A percentile compares a stretch with the other conserved stretches of the same genome.
Conservation (phyloP, 2,113 vertebrate genomes). For the Centropus unirufus region DNA sequence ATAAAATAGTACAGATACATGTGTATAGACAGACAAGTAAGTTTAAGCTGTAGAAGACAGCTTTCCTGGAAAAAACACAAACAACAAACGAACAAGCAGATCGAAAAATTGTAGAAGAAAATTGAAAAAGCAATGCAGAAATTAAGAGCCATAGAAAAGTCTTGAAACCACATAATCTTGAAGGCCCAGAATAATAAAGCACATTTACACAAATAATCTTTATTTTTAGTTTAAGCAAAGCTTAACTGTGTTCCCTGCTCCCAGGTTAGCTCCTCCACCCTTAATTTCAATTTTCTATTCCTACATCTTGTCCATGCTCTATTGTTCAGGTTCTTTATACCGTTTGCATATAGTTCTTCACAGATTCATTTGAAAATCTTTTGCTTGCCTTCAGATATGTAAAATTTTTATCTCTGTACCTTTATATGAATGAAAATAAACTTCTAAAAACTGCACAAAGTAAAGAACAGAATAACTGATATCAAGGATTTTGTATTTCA, state of each 20-base stretch:
- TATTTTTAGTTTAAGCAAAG: not conserved
- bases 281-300: constrained; percentile 15
- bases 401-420: not conserved
- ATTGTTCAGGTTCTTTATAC: not conserved
- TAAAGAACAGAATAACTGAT: not conserved
- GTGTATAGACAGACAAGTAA: not conserved
- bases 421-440: not conserved
- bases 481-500: not conserved
- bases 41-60: not conserved
- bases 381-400: not conserved
- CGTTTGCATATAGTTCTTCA: not conserved
- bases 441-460: not conserved
- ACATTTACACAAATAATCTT: not conserved
- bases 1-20: not conserved
- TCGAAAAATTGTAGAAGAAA: not conserved
- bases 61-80: not conserved
- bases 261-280: not conserved
- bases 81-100: not conserved
- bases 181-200: not conserved
- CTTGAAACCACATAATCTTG: not conserved
- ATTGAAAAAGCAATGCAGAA: not conserved
- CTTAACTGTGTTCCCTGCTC: not conserved
- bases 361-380: not conserved
- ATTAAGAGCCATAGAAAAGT: not conserved
- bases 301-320: not conserved